Conservation (phyloP, 2,113 vertebrate genomes). For the Malurus cyaneus region DNA sequence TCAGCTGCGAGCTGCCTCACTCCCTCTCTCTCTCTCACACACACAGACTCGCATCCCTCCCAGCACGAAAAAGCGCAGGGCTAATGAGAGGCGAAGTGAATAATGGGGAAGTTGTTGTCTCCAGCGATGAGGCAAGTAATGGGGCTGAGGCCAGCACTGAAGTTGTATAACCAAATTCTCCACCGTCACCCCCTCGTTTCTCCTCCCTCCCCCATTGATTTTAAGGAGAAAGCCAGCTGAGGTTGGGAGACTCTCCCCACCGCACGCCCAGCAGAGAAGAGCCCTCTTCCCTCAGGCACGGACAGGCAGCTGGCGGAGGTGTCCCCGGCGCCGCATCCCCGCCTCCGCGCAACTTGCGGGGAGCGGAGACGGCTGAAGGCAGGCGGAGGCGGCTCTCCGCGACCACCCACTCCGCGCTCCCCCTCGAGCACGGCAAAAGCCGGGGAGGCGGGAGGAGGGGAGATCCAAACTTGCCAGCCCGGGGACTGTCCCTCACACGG, state of each 20-base stretch:
- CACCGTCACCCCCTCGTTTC: background rate
- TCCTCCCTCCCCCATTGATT: background rate
- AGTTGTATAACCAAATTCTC: conserved; percentile 61
- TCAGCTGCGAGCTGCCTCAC: background rate
- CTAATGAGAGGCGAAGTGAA: conserved; percentile 41
- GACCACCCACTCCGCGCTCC: conserved; percentile 7
- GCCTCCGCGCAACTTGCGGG: conserved; percentile 33
- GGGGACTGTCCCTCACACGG: conserved; percentile 6
- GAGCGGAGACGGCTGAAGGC: background rate
- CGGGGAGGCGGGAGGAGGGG: background rate
- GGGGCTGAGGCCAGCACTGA: conserved; percentile 45
- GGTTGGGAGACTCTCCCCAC: background rate
- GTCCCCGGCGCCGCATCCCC: background rate
- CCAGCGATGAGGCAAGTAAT: conserved; percentile 27
- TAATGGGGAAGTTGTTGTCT: conserved; percentile 40
- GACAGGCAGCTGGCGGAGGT: background rate
- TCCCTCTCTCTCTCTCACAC: background rate
- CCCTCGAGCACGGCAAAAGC: background rate
- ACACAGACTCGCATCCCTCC: background rate
- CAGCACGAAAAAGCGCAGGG: conserved; percentile 18
- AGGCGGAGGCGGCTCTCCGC: conserved; percentile 15
- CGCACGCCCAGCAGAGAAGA: background rate
- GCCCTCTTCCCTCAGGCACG: background rate
- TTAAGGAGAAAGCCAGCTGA: background rate
- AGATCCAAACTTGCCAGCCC: conserved; percentile 48